phyloP scores from a whole-genome alignment of 2,888 invertebrate genomes.

The Zonitis immaculata region DNA sequence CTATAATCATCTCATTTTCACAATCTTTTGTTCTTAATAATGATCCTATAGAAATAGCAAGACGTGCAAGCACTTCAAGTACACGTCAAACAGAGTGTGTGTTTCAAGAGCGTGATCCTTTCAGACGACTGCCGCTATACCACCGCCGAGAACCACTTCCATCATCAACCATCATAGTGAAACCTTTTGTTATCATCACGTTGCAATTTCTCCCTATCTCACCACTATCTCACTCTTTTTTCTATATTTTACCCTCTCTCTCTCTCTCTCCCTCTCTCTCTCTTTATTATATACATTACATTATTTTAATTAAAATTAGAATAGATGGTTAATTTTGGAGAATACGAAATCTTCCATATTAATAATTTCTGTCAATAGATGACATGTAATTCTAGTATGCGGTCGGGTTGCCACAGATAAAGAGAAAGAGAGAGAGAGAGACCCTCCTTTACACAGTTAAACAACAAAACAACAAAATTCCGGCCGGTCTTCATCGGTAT shows the following conservation, averaged over 20 bases:
- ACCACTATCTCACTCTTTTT: too few species aligned
- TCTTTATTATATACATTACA: too few species aligned
- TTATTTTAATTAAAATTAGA: not conserved
- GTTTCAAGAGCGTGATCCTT: constrained; percentile 35
- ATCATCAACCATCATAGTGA: constrained; percentile 22
- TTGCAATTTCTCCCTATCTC: constrained; percentile 29
- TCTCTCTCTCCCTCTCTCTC: too few species aligned
- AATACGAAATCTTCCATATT: not conserved
- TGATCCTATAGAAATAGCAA: constrained; percentile 43
- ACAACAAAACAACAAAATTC: not conserved
- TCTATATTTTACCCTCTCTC: too few species aligned
- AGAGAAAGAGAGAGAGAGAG: too few species aligned
- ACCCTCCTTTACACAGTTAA: too few species aligned
- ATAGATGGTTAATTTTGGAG: too few species aligned
- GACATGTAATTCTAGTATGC: constrained; percentile 2
- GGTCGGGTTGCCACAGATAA: too few species aligned
- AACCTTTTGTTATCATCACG: constrained; percentile 39
- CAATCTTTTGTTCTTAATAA: constrained; percentile 50
- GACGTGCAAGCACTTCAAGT: constrained; percentile 29
- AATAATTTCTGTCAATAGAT: not conserved
- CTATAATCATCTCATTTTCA: constrained; percentile 49
- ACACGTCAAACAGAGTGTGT: constrained; percentile 37
- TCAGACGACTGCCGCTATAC: constrained; percentile 23
- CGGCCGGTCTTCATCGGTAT: constrained; percentile 14
- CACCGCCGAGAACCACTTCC: not conserved